A percentile compares a stretch with the other conserved stretches of the same genome.
Conservation (phyloP, 2,888 invertebrate species). For the Eurytoma californica region DNA sequence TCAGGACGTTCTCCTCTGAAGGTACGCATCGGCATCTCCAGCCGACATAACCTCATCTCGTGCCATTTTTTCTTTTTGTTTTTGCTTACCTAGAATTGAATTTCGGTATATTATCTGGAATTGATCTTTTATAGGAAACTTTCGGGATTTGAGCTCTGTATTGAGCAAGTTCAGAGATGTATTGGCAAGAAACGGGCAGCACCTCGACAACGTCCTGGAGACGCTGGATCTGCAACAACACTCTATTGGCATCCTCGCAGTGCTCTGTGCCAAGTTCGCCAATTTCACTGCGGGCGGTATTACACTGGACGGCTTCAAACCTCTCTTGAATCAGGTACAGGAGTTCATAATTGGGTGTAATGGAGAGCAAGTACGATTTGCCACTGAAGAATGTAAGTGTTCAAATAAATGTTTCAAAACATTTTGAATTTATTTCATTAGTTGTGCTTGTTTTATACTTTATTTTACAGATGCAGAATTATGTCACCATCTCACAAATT, state of each 20-base stretch:
- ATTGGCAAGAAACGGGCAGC: slow-evolving; percentile 87
- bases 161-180: slow-evolving; percentile 88
- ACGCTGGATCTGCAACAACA: slow-evolving; percentile 94
- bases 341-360: slow-evolving; percentile 92
- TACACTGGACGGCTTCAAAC: slow-evolving; percentile 73
- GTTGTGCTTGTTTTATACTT: background rate
- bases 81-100: background rate
- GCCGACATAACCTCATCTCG: slow-evolving; percentile 59
- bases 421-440: too few relatives aligned
- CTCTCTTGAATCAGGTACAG: slow-evolving; percentile 85
- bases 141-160: slow-evolving; percentile 84
- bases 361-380: slow-evolving; percentile 91
- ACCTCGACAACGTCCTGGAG: slow-evolving; percentile 92
- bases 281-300: slow-evolving; percentile 72
- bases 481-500: slow-evolving; percentile 88
- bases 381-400: slow-evolving; percentile 89
- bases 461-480: slow-evolving; percentile 86
- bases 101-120: background rate
- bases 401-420: too few relatives aligned
- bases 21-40: slow-evolving; percentile 40
- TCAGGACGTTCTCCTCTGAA: slow-evolving; percentile 75
- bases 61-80: slow-evolving; percentile 30
- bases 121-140: slow-evolving; percentile 80
- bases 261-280: slow-evolving; percentile 88
- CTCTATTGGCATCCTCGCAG: slow-evolving; percentile 91